These are phyloP conservation scores for Scyliorhinus canicula DNA, from an alignment of 2,797 vertebrate genomes.

Conservation along the genomic window DNA sequence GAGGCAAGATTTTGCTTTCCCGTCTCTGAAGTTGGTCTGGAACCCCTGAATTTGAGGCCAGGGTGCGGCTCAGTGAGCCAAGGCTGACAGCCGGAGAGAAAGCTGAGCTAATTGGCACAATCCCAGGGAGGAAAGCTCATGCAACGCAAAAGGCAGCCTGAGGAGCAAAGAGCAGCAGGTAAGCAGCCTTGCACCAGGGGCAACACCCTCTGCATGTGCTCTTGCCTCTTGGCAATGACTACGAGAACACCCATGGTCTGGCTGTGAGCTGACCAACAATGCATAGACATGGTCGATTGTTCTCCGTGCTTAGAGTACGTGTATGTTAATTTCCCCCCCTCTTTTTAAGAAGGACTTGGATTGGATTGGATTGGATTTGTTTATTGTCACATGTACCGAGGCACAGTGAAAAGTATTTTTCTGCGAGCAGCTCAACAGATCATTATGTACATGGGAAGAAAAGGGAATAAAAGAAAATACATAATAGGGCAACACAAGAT, in stretches of 20 bases:
- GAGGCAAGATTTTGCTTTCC: neutral
- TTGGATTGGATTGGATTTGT: no score
- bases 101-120: neutral
- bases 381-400: no score
- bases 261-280: neutral
- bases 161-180: no score
- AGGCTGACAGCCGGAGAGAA: neutral
- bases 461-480: no score
- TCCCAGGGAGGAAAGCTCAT: neutral
- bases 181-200: neutral
- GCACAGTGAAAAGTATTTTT: no score
- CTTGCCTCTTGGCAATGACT: neutral
- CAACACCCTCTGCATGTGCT: no score
- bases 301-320: neutral
- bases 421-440: no score
- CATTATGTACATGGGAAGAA: no score
- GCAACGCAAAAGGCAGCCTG: neutral
- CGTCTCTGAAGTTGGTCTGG: neutral
- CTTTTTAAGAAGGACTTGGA: neutral
- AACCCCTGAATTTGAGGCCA: neutral
- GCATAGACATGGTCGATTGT: neutral
- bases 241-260: neutral
- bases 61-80: neutral
- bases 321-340: neutral
- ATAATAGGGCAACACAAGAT: no score